phyloP scores from a whole-genome alignment of 2,888 invertebrate species.

The Spisula subtruncata region DNA sequence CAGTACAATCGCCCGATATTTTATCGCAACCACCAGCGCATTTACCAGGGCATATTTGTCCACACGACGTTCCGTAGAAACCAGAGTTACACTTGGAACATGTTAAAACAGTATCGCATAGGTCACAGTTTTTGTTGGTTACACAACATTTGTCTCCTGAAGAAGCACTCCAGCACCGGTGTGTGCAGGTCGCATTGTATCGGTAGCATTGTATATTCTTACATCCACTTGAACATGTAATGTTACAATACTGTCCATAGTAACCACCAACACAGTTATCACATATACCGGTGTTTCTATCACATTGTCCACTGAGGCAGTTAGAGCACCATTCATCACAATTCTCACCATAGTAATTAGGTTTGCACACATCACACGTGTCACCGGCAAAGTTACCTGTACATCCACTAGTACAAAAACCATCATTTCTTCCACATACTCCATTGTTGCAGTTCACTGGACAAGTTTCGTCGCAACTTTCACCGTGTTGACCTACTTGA shows the following conservation, averaged over 20 bases:
- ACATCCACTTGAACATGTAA: neutral
- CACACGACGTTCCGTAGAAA: neutral
- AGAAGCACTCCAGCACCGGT: neutral
- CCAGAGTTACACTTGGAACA: neutral
- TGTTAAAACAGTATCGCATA: neutral
- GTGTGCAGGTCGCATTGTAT: neutral
- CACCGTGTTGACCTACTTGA: neutral
- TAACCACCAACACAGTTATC: neutral
- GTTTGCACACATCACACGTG: neutral
- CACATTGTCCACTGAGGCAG: neutral
- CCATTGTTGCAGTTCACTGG: neutral
- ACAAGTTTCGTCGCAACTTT: neutral
- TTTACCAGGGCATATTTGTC: neutral
- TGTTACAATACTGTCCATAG: neutral
- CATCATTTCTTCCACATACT: neutral
- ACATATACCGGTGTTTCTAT: neutral
- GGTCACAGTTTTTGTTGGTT: neutral
- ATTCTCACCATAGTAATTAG: neutral
- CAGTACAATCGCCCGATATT: neutral
- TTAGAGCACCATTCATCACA: neutral
- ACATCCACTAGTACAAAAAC: neutral
- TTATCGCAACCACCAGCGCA: neutral
- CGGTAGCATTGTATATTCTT: neutral
- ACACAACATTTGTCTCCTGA: constrained; percentile 16
- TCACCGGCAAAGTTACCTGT: neutral